Conservation (phyloP, 2,113 vertebrate species). For the Cottus gobio region DNA sequence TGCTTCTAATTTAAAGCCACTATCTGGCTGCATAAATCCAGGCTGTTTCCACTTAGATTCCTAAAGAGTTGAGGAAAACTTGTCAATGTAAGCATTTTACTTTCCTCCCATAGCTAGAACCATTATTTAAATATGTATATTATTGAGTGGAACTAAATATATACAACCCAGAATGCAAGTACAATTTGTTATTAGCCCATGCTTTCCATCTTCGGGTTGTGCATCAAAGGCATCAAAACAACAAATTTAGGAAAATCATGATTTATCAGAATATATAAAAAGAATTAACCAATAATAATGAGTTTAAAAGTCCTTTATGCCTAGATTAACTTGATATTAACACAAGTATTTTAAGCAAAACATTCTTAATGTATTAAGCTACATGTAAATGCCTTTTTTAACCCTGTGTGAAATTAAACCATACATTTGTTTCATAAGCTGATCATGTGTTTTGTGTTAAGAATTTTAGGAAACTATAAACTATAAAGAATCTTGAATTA, state of each 20-base stretch:
- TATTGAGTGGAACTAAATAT: background rate
- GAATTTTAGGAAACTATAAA: background rate
- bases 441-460: no score
- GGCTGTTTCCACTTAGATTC: conserved; percentile 38
- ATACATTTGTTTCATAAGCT: background rate
- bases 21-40: conserved; percentile 58
- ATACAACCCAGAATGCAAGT: background rate
- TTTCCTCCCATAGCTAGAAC: conserved; percentile 4
- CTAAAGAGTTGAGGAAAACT: conserved; percentile 41
- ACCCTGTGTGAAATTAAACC: no score
- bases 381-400: background rate
- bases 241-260: background rate
- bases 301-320: no score
- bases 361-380: no score
- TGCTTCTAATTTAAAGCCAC: conserved; percentile 62
- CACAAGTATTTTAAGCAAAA: no score
- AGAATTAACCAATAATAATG: no score
- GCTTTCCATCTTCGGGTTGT: background rate
- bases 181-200: no score
- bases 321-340: no score
- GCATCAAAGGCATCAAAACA: background rate
- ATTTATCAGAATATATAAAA: no score
- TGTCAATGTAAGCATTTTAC: conserved; percentile 37
- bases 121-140: conserved; percentile 6
- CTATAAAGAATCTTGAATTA: background rate